A percentile compares a stretch with the other conserved stretches of the same genome.
Conservation (phyloP, 2,797 vertebrate genomes). For the Eulemur rubriventer region DNA sequence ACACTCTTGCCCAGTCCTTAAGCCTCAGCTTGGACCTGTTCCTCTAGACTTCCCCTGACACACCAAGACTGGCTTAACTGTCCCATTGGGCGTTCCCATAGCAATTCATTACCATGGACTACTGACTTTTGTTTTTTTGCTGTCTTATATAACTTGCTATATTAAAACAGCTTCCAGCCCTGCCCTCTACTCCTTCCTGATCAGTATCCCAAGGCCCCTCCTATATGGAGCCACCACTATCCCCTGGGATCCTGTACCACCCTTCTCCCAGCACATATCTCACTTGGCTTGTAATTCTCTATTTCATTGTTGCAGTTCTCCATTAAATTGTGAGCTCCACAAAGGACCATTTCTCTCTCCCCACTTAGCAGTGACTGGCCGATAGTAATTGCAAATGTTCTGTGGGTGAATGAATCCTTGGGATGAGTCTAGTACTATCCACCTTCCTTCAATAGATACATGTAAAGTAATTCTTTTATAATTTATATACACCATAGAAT, state of each 20-base stretch:
- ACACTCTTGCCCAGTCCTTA: background rate
- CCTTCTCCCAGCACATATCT: background rate
- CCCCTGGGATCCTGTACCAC: background rate
- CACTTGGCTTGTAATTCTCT: background rate
- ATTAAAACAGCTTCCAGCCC: background rate
- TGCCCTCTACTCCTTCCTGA: background rate
- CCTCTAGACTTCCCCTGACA: background rate
- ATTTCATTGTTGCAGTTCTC: background rate
- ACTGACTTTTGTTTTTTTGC: background rate
- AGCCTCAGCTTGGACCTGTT: background rate
- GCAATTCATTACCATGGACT: background rate
- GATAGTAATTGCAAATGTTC: background rate
- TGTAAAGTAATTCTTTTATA: background rate
- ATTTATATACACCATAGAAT: background rate
- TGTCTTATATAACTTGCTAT: background rate
- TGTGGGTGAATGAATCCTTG: background rate
- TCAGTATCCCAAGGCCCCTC: background rate
- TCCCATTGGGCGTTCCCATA: background rate
- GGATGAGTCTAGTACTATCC: background rate
- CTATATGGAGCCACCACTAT: background rate
- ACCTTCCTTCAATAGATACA: background rate
- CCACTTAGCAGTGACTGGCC: background rate
- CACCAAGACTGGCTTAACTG: background rate
- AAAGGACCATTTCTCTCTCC: background rate
- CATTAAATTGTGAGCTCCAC: constrained; percentile 1